phyloP scores from a whole-genome alignment of 1,140 invertebrate species.

The Rhysida immarginata region DNA sequence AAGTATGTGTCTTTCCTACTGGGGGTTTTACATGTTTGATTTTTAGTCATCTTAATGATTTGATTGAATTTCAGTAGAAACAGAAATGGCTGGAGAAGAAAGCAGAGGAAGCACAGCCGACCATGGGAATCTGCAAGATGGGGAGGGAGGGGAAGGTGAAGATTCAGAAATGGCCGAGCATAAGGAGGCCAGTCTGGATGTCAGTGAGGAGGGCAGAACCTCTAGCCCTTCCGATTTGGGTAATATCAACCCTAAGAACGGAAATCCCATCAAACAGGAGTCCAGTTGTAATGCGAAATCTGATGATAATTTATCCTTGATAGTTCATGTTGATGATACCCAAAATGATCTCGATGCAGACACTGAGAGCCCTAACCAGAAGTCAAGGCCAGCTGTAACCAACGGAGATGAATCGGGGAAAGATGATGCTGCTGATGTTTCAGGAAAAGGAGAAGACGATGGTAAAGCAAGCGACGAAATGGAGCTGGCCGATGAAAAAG shows the following conservation, averaged over 20 bases:
- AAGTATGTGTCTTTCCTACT: background rate
- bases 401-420: constrained; percentile 8
- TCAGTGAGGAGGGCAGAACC: background rate
- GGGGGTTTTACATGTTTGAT: constrained; percentile 16
- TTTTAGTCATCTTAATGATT: background rate
- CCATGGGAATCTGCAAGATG: constrained; percentile 8
- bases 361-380: constrained; percentile 13
- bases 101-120: constrained; percentile 22
- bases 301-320: constrained; percentile 23
- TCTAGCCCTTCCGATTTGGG: background rate
- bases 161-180: background rate
- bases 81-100: constrained; percentile 14
- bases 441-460: constrained; percentile 3
- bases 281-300: constrained; percentile 11
- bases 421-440: constrained; percentile 3
- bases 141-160: constrained; percentile 10
- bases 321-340: constrained; percentile 28
- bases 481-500: constrained; percentile 2
- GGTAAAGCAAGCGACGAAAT: background rate
- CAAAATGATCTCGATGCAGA: constrained; percentile 28
- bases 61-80: constrained; percentile 21
- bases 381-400: background rate
- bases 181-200: background rate
- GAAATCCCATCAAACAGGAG: constrained; percentile 17
- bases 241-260: constrained; percentile 4